phyloP scores from a whole-genome alignment of 2,113 vertebrate genomes.

The Cephalophus harveyi region DNA sequence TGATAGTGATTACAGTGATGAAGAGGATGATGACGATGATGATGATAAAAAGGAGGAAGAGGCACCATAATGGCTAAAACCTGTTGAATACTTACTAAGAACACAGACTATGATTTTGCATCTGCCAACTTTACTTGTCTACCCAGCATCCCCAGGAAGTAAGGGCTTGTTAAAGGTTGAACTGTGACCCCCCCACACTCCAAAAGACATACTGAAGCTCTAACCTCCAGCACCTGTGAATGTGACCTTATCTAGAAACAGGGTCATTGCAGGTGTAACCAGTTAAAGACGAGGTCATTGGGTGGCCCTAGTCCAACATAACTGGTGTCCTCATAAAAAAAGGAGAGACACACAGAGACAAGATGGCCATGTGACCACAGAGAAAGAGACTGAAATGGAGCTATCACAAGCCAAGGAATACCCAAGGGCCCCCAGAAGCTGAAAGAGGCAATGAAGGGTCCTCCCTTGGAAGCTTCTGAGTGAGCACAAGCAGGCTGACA shows the following conservation, averaged over 20 bases:
- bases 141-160: neutral
- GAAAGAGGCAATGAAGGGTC: neutral
- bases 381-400: neutral
- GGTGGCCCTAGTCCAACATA: too few species aligned
- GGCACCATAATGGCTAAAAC: neutral
- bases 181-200: neutral
- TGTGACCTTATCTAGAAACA: neutral
- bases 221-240: too few species aligned
- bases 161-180: neutral
- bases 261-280: neutral
- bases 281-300: neutral
- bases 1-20: neutral
- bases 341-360: neutral
- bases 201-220: neutral
- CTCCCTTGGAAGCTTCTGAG: neutral
- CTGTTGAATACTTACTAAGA: rapidly evolving
- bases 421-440: neutral
- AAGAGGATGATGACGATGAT: rapidly evolving
- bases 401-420: neutral
- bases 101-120: neutral
- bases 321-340: neutral
- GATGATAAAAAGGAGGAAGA: neutral
- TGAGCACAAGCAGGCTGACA: neutral
- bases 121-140: neutral
- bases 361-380: rapidly evolving